Base-by-base conservation (phyloP, 2,113 vertebrate species). In the Spilogale gracilis region DNA sequence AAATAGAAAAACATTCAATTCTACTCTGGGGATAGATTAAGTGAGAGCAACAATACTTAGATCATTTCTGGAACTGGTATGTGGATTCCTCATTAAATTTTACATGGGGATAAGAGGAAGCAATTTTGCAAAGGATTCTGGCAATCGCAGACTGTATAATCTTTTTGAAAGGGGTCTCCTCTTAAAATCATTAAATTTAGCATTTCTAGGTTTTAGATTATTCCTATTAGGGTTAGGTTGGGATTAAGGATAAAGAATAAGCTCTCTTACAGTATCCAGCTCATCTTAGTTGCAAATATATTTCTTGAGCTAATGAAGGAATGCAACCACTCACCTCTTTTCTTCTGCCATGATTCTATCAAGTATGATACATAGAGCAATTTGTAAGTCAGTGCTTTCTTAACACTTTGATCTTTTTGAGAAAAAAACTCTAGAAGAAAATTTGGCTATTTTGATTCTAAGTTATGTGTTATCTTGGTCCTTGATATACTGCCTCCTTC, bases 21-120 rank as follows among this genome's bases (percentile, higher is more conserved):
- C 91, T 97, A 78, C 90, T 81, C 63, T 45, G 20, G 61, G 56
- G 13, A 52, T 85, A 73, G 81, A 95, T 85, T 90, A 89, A 91
- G 45, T 63, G 50, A 58, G 27, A 90, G 25, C 67, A 78, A 32
- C 92, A 74, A 82, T 16, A 78, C 81, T 95, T 97, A 74, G 50
- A 50, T 94, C 20, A 50, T 83, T 94, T 95, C 94, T 91, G 21
- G 6, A 92, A 89, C 32, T 79, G 83, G 38, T n/a, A 43, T 25
- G 30, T 84, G 58, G 45, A 81, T 95, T 73, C 78, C 60, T 93
- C 83, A 89, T 61, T 61, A 74, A 74, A 84, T 81, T 87, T 58
- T 92, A 21, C 50, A n/a, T 25, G 18, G 74, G 45, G 63, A 81
- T 89, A 81, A 89, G 93, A 91, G 20, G 89, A 89, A 88, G 5